Evolutionary conservation across 2,797 vertebrate species (phyloP).

Genomic region (Parotocinclus haroldoi): DNA sequence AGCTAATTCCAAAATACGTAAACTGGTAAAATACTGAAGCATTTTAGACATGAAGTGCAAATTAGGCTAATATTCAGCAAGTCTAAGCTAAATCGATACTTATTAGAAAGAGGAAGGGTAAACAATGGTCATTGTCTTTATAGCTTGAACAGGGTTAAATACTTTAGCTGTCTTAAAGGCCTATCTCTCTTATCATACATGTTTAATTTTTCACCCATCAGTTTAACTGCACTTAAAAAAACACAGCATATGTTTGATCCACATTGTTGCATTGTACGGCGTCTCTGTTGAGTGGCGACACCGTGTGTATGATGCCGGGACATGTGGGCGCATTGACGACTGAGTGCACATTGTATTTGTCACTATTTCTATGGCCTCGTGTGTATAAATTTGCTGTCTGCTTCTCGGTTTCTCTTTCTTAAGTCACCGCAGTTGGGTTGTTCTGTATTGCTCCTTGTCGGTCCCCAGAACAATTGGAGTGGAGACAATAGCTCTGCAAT

Average conservation of each 20-base stretch:
- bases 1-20: too few species aligned
- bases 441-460: slow-evolving; percentile 81
- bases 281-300: slow-evolving; percentile 76
- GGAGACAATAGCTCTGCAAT: slow-evolving; percentile 99
- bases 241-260: slow-evolving; percentile 75
- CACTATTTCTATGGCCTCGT: slow-evolving; percentile 70
- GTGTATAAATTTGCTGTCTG: slow-evolving; percentile 82
- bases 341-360: slow-evolving; percentile 69
- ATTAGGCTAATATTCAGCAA: slow-evolving; percentile 12
- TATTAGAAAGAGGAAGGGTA: slow-evolving; percentile 11
- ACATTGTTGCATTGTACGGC: slow-evolving; percentile 76
- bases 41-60: slow-evolving; percentile 14
- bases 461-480: slow-evolving; percentile 89
- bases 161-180: slow-evolving; percentile 26
- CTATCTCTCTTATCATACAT: slow-evolving; percentile 25
- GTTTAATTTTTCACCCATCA: slow-evolving; percentile 48
- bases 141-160: slow-evolving; percentile 31
- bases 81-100: slow-evolving; percentile 20
- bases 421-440: slow-evolving; percentile 89
- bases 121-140: slow-evolving; percentile 14
- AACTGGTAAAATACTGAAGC: too few species aligned
- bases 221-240: slow-evolving; percentile 25
- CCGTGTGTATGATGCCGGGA: slow-evolving; percentile 64
- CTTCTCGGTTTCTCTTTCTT: slow-evolving; percentile 76
- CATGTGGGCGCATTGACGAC: slow-evolving; percentile 62